phyloP scores from a whole-genome alignment of 2,113 vertebrate species.

The Jacana jacana region DNA sequence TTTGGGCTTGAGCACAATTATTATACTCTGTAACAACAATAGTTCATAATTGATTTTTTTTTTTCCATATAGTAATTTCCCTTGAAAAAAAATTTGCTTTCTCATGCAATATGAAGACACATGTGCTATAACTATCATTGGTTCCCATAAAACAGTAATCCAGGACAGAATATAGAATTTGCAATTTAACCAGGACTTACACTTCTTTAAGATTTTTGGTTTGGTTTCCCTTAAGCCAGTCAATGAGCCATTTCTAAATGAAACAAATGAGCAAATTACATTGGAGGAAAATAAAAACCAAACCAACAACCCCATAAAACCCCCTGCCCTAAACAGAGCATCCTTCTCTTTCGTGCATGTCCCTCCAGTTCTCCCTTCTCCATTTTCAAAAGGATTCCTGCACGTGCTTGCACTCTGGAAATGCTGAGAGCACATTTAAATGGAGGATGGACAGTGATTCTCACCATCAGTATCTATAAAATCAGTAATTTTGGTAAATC shows the following conservation, averaged over 20 bases:
- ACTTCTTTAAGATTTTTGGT: not conserved
- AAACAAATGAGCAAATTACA: not conserved
- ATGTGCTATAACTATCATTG: not conserved
- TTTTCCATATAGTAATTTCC: not conserved
- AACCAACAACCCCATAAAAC: not conserved
- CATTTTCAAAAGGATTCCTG: not conserved
- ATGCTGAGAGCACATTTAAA: not conserved
- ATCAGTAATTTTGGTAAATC: not conserved
- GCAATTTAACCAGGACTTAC: not conserved
- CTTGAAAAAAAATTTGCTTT: not conserved
- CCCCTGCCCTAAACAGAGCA: not conserved
- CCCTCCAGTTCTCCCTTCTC: not conserved
- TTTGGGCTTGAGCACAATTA: not conserved
- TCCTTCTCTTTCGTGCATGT: not conserved
- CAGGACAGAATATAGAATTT: not conserved
- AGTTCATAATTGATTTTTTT: not conserved
- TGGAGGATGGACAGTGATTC: not conserved
- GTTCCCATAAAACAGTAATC: not conserved
- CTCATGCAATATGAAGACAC: not conserved
- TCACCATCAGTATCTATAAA: not conserved
- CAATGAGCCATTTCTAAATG: not conserved
- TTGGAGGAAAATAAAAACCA: not conserved
- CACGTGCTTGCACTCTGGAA: not conserved
- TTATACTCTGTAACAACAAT: not conserved
- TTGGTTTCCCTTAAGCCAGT: not conserved